These are phyloP conservation scores for Brotogeris chrysoptera DNA, from an alignment of 2,797 vertebrate genomes.

Conservation along the genomic window DNA sequence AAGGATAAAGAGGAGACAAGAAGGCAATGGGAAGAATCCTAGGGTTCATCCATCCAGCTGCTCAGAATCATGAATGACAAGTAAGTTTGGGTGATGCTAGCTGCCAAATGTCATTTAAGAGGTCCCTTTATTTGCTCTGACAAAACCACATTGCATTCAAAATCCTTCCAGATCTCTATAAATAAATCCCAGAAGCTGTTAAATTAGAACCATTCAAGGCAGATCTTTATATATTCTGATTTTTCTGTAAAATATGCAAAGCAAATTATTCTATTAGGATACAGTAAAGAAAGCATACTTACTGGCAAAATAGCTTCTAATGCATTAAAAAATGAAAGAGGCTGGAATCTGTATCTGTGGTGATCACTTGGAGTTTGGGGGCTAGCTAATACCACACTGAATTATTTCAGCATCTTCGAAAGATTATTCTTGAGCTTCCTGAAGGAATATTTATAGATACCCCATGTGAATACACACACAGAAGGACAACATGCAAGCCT, in stretches of 20 bases:
- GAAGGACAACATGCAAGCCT: not conserved
- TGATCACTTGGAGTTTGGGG: not conserved
- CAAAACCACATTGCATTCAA: slow-evolving; percentile 29
- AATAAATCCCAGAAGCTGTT: slow-evolving; percentile 52
- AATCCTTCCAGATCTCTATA: slow-evolving; percentile 52
- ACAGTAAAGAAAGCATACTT: slow-evolving; percentile 4
- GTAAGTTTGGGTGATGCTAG: not conserved
- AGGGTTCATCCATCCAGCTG: not conserved
- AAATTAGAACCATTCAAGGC: slow-evolving; percentile 50
- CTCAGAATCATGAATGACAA: not conserved
- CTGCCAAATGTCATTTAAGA: slow-evolving; percentile 24
- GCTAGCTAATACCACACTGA: not conserved
- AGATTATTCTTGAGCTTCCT: not conserved
- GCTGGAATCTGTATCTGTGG: not conserved
- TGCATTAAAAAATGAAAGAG: not conserved
- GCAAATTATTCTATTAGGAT: slow-evolving; percentile 19
- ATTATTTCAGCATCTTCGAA: not conserved
- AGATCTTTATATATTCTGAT: slow-evolving; percentile 23
- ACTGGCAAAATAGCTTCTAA: not conserved
- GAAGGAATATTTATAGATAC: not conserved
- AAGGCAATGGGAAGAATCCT: not conserved
- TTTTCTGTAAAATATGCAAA: slow-evolving; percentile 18
- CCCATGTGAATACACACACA: not conserved
- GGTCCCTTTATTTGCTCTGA: slow-evolving; percentile 37
- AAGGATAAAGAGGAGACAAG: not conserved